Evolutionary conservation across 2,113 vertebrate genomes (phyloP), one percentile per base, ranked within the genome.

Genomic region (Clupea harengus): DNA sequence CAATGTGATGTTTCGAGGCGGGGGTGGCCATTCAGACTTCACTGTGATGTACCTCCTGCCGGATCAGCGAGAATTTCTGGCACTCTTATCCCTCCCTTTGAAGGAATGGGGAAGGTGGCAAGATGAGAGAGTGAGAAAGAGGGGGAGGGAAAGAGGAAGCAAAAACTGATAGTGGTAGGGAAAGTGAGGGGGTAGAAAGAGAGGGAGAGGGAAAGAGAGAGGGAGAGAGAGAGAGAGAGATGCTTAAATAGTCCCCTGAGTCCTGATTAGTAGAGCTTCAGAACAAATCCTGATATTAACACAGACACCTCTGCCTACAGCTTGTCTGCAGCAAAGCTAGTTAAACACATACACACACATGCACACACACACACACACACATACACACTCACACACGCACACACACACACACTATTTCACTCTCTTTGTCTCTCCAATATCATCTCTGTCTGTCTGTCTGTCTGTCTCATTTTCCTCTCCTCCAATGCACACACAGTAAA

Each of bases 211-310:
- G 45, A 83, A 45, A 25, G 80, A 81, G 84, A 49, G 57, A 52
- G 28, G 83, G 47, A 82, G 44, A 82, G 15, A 25, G 72, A 64
- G 82, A 45, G 47, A 82, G 18, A 60, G 7, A 83, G 49, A 83
- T 49, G 49, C 45, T 15, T 86, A 28, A 54, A 78, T 83, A 84
- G 50, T 84, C 86, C 83, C 86, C 64, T 25, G 86, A 84, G 86
- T 84, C 13, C 45, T 84, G 86, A 87, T 87, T 87, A 84, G 49
- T 84, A 87, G 64, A 57, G 81, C 39, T 47, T 87, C 82, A 49
- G 72, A 87, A 78, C 45, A 52, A 84, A 84, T 84, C 82, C 72
- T 81, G 82, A 84, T 87, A 87, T 78, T 87, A 84, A 45, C n/a
- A 83, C 78, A 87, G 85, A 84, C 25, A 32, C 45, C 25, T 60